These are phyloP conservation scores for Leptonema lineaticorne DNA, from an alignment of 1,140 invertebrate genomes.

Conservation along the genomic window DNA sequence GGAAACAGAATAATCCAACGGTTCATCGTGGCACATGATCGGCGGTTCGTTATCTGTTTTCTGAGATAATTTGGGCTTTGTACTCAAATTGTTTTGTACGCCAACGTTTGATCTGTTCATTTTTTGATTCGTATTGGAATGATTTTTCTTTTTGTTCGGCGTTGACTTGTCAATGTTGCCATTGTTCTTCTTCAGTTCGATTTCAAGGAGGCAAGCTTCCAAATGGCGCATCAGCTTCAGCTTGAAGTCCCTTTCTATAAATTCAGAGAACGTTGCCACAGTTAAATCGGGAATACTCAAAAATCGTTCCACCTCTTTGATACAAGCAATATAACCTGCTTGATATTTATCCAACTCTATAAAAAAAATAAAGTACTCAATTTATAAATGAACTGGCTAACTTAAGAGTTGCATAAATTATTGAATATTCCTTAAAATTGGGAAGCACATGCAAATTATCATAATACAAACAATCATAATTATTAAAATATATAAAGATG, in stretches of 20 bases:
- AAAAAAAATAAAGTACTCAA: constrained; percentile 28
- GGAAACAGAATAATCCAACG: constrained; percentile 6
- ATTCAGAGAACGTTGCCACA: constrained; percentile 62
- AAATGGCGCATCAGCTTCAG: constrained; percentile 70
- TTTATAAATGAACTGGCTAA: background rate
- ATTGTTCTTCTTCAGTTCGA: constrained; percentile 50
- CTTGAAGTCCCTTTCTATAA: constrained; percentile 66
- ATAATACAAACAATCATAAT: too few species aligned
- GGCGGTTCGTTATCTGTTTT: background rate
- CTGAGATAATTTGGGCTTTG: background rate
- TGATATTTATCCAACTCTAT: constrained; percentile 60
- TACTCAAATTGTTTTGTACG: background rate
- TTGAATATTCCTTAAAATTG: too few species aligned
- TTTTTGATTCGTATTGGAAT: background rate
- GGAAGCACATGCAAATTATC: too few species aligned
- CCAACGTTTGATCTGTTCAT: background rate
- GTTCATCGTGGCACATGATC: background rate
- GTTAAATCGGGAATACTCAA: constrained; percentile 65
- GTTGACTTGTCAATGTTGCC: background rate
- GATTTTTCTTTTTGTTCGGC: background rate
- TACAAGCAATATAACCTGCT: constrained; percentile 81
- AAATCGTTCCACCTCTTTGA: constrained; percentile 69
- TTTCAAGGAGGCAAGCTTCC: constrained; percentile 69
- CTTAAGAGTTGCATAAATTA: too few species aligned
- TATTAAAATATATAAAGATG: too few species aligned